Conservation (phyloP, 2,888 invertebrate species). For the Oscheius onirici region DNA sequence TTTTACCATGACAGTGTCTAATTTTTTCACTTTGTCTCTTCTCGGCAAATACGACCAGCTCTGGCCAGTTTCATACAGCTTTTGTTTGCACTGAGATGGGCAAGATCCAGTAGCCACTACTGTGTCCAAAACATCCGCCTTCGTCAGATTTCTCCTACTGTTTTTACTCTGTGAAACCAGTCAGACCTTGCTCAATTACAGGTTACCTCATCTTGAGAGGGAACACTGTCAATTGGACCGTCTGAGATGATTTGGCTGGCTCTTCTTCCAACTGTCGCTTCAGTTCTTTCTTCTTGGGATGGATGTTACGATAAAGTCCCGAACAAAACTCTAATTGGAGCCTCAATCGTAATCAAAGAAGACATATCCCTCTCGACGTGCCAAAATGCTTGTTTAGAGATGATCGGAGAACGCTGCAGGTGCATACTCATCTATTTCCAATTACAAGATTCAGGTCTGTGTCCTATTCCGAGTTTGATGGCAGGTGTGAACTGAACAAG, state of each 20-base stretch:
- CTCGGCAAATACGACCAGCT: conserved; percentile 1
- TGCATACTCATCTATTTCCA: neutral
- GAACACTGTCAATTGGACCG: too few relatives aligned
- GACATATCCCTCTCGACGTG: conserved; percentile 25
- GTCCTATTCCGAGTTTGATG: conserved; percentile 35
- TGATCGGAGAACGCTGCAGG: conserved; percentile 29
- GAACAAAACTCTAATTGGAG: conserved; percentile 5
- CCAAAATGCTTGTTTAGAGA: conserved; percentile 27
- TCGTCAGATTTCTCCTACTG: conserved; percentile 1
- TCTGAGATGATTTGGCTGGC: neutral
- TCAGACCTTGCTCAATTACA: neutral
- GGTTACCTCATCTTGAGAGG: neutral
- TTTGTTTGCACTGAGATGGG: conserved; percentile 18
- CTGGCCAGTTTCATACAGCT: neutral
- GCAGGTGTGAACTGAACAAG: conserved; percentile 48
- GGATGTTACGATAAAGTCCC: conserved; percentile 20
- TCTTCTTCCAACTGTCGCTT: neutral
- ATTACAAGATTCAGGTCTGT: conserved; percentile 38
- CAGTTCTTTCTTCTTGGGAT: conserved; percentile 9
- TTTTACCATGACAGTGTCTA: neutral
- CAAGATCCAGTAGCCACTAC: conserved; percentile 8
- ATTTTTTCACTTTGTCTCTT: conserved; percentile 16
- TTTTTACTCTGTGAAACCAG: too few relatives aligned
- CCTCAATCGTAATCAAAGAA: conserved; percentile 15
- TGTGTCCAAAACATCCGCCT: conserved; percentile 28